Conservation (phyloP, 2,113 vertebrate genomes). For the Crotalus horridus region DNA sequence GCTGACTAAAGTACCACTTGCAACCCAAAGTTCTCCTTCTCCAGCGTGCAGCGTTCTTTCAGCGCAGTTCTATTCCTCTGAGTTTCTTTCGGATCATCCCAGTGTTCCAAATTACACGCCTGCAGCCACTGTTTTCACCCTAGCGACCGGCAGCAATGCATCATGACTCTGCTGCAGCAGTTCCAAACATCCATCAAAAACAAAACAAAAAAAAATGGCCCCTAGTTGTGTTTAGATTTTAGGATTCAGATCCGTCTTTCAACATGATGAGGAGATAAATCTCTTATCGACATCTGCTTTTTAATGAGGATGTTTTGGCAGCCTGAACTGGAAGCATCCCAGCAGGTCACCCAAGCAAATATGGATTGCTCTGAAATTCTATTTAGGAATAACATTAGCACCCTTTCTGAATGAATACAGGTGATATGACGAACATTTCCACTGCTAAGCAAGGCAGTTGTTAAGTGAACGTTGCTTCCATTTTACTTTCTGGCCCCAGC, state of each 20-base stretch:
- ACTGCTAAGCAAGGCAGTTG: background rate
- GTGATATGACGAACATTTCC: background rate
- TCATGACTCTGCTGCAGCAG: background rate
- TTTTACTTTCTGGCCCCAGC: background rate
- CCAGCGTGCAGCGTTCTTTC: background rate
- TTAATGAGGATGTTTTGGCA: background rate
- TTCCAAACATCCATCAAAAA: background rate
- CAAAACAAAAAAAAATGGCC: background rate
- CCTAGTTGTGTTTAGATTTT: background rate
- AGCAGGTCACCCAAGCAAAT: background rate
- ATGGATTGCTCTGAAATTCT: background rate
- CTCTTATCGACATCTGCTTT: constrained; percentile 5
- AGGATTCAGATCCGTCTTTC: background rate
- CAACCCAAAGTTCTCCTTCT: background rate
- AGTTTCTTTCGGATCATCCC: background rate
- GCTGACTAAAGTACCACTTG: too few species aligned
- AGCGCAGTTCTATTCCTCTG: background rate
- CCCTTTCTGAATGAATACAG: background rate
- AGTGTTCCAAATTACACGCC: background rate
- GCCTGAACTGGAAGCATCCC: background rate
- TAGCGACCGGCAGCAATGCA: background rate
- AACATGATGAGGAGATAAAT: background rate
- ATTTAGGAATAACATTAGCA: background rate
- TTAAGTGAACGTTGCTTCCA: background rate
- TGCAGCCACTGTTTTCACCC: background rate